Evolutionary conservation across 2,888 invertebrate species (phyloP).

Genomic region (Lumbricus terrestris): DNA sequence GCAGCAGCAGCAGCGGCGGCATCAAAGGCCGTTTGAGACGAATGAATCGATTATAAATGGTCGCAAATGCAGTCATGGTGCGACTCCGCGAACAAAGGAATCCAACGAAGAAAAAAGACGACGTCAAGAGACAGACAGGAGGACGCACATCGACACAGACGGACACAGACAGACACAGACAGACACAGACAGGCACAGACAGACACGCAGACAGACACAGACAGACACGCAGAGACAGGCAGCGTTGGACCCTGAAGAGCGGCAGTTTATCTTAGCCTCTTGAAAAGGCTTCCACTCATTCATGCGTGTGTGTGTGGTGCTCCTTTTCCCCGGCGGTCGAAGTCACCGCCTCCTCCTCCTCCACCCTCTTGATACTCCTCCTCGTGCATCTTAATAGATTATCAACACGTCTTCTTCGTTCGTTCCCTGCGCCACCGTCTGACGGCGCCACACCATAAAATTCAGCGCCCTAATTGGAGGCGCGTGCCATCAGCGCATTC

Average conservation of each 20-base stretch:
- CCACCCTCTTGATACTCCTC: background rate
- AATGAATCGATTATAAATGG: background rate
- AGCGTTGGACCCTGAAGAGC: background rate
- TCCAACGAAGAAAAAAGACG: background rate
- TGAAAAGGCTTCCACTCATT: background rate
- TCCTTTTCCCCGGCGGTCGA: background rate
- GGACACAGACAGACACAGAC: too few species aligned
- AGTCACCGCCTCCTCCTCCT: background rate
- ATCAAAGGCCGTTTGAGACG: background rate
- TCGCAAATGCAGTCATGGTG: background rate
- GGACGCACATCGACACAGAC: too few species aligned
- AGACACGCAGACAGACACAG: too few species aligned
- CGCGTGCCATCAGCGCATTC: background rate
- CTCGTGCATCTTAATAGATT: background rate
- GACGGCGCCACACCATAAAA: background rate
- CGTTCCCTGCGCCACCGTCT: background rate
- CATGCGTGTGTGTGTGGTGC: background rate
- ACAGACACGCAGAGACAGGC: background rate
- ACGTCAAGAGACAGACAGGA: background rate
- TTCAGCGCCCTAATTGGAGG: background rate
- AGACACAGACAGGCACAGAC: too few species aligned
- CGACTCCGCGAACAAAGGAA: background rate
- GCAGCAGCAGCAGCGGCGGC: too few species aligned
- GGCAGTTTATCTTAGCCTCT: background rate
- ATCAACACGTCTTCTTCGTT: background rate